These are phyloP conservation scores for Netelia melanura DNA, from an alignment of 2,888 invertebrate species.

Conservation along the genomic window DNA sequence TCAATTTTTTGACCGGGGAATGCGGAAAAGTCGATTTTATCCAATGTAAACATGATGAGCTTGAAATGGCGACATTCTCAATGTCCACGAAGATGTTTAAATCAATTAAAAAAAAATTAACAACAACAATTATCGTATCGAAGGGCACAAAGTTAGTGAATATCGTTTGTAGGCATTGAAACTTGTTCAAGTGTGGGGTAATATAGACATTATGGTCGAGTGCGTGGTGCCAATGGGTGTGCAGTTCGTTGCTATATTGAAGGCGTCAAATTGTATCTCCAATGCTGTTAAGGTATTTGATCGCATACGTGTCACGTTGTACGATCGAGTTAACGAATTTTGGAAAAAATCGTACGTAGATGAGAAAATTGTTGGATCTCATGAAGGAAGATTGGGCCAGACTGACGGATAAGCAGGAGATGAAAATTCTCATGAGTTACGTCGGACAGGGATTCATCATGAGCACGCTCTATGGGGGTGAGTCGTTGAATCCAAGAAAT, in stretches of 20 bases:
- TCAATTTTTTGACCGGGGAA: too few species aligned
- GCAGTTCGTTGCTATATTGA: neutral
- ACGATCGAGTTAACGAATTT: neutral
- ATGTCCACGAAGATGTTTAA: neutral
- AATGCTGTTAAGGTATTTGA: neutral
- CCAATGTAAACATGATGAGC: too few species aligned
- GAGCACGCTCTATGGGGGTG: slow-evolving; percentile 10
- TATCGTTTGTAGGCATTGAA: neutral
- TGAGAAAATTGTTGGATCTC: neutral
- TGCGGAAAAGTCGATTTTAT: too few species aligned
- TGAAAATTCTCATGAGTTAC: neutral
- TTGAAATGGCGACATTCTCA: neutral
- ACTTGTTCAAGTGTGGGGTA: neutral
- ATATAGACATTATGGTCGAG: neutral
- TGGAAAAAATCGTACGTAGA: neutral
- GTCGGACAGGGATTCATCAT: slow-evolving; percentile 2
- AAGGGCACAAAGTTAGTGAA: neutral
- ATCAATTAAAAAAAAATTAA: neutral
- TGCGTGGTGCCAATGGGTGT: neutral
- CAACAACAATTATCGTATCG: neutral
- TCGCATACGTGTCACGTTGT: neutral
- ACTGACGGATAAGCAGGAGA: neutral
- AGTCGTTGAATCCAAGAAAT: neutral
- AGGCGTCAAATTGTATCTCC: neutral
- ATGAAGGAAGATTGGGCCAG: neutral